phyloP scores from a whole-genome alignment of 1,140 invertebrate species.

The Octopus sinensis region DNA sequence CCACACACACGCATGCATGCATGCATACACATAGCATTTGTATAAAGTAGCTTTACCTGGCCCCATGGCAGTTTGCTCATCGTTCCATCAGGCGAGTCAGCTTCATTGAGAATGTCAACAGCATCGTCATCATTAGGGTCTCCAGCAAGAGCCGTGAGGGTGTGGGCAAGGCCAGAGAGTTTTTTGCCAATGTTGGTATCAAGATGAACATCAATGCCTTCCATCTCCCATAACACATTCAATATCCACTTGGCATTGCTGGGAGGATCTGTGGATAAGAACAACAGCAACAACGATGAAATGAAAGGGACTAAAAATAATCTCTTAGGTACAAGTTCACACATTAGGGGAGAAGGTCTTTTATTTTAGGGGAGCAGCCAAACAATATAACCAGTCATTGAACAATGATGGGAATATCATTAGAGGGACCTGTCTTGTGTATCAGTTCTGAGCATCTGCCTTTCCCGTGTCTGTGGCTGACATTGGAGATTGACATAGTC shows the following conservation, averaged over 20 bases:
- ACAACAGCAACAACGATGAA: not conserved
- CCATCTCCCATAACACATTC: slow-evolving; percentile 98
- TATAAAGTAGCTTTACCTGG: not conserved
- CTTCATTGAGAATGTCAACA: slow-evolving; percentile 27
- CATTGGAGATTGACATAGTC: too few species aligned
- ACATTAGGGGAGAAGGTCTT: too few species aligned
- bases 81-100: slow-evolving; percentile 13
- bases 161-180: slow-evolving; percentile 86
- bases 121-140: slow-evolving; percentile 40
- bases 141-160: slow-evolving; percentile 84
- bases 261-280: slow-evolving; percentile 41
- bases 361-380: too few species aligned
- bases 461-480: too few species aligned
- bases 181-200: slow-evolving; percentile 96
- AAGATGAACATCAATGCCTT: slow-evolving; percentile 94
- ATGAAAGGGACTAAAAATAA: too few species aligned
- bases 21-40: too few species aligned
- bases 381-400: too few species aligned
- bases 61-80: slow-evolving; percentile 1
- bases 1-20: too few species aligned
- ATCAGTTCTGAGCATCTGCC: too few species aligned
- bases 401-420: too few species aligned
- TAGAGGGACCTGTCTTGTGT: too few species aligned
- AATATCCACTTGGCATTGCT: slow-evolving; percentile 98
- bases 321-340: too few species aligned